These are phyloP conservation scores for Fringilla coelebs DNA, from an alignment of 2,797 vertebrate genomes.

Conservation along the genomic window DNA sequence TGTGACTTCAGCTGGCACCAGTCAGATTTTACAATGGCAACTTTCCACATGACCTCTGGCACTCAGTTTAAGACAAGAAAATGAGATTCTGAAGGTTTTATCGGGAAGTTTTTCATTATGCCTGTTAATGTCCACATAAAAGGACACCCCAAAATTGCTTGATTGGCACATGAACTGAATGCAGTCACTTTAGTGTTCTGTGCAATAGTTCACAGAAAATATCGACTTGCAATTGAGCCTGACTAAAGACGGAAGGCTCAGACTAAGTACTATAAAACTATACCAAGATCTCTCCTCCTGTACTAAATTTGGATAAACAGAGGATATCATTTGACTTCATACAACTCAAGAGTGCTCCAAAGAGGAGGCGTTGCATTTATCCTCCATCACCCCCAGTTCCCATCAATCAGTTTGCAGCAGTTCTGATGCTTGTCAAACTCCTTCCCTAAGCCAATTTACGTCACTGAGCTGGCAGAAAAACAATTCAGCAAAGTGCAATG, in stretches of 20 bases:
- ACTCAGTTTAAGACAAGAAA: background rate
- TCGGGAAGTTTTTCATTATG: background rate
- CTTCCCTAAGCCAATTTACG: background rate
- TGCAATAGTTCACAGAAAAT: background rate
- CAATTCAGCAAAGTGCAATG: background rate
- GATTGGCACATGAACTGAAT: background rate
- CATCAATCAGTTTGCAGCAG: background rate
- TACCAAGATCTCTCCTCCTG: background rate
- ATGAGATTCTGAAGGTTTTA: background rate
- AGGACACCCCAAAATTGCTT: background rate
- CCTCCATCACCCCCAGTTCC: background rate
- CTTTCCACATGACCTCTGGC: background rate
- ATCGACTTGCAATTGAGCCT: background rate
- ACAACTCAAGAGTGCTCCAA: background rate
- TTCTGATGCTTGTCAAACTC: background rate
- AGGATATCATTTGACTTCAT: background rate
- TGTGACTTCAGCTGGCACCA: background rate
- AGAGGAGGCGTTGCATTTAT: background rate
- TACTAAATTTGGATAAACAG: background rate
- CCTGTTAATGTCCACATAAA: background rate
- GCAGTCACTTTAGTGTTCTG: background rate
- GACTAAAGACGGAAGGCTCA: background rate
- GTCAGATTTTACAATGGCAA: background rate
- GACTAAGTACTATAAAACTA: background rate
- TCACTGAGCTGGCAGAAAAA: conserved; percentile 9